These are phyloP conservation scores for Chloroceryle amazona DNA, from an alignment of 2,797 vertebrate species.

Conservation along the genomic window DNA sequence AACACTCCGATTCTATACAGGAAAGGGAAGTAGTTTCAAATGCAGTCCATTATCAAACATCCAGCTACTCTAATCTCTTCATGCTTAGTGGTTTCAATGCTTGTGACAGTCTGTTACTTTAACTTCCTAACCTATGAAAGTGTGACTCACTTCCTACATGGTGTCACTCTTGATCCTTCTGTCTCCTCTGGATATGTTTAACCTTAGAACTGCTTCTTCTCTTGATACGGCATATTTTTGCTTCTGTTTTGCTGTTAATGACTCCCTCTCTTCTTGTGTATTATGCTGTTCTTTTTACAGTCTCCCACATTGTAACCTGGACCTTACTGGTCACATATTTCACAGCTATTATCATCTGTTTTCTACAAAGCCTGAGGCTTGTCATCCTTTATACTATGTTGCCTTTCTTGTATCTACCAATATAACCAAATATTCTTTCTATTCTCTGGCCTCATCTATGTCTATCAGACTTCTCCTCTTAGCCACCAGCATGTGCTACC, in stretches of 20 bases:
- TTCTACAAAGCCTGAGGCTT: neutral
- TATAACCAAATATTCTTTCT: neutral
- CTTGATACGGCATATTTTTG: neutral
- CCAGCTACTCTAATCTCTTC: neutral
- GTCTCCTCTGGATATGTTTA: neutral
- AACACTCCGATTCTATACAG: neutral
- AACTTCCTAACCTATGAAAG: neutral
- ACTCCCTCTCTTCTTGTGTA: neutral
- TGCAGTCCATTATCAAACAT: neutral
- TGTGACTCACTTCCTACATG: neutral
- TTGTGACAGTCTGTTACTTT: neutral
- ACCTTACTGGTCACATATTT: neutral
- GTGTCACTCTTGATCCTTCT: neutral
- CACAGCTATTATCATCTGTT: neutral
- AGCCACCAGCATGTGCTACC: neutral
- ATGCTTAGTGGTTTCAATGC: neutral
- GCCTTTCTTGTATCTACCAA: neutral
- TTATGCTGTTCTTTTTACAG: neutral
- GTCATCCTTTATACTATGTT: neutral
- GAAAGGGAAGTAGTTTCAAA: neutral
- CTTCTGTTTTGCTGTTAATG: neutral
- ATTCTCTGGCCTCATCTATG: neutral
- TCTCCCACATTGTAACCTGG: neutral
- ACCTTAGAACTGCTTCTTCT: neutral
- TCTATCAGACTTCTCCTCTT: neutral